phyloP scores from a whole-genome alignment of 1,140 invertebrate species.

The Prorops nasuta region DNA sequence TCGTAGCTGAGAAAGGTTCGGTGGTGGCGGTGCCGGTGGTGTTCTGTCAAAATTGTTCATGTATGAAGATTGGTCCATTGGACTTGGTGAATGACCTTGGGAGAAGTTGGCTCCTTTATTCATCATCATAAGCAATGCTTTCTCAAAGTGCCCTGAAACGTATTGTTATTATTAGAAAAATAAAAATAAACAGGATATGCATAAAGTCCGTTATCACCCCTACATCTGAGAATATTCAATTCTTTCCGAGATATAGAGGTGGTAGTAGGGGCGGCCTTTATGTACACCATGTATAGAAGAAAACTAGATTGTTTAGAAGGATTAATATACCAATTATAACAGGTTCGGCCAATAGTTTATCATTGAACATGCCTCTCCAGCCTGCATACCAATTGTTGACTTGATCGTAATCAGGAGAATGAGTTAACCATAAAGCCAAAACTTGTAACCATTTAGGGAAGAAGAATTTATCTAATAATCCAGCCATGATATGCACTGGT shows the following conservation, averaged over 20 bases:
- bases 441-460: conserved; percentile 86
- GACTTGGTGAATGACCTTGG: conserved; percentile 58
- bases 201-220: neutral
- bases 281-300: no score
- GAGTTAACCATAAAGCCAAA: conserved; percentile 78
- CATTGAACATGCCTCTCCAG: conserved; percentile 80
- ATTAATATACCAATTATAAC: conserved; percentile 63
- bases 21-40: conserved; percentile 58
- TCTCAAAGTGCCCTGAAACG: conserved; percentile 73
- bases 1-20: conserved; percentile 54
- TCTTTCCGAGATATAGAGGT: no score
- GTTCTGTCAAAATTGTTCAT: conserved; percentile 58
- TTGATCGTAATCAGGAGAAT: conserved; percentile 79
- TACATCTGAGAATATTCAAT: no score
- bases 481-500: conserved; percentile 67
- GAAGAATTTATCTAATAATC: conserved; percentile 78
- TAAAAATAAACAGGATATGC: neutral
- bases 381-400: conserved; percentile 85
- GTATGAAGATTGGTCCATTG: conserved; percentile 61
- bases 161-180: no score
- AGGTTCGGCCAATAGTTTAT: conserved; percentile 66
- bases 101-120: conserved; percentile 69
- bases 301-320: neutral
- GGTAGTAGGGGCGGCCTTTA: no score
- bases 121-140: conserved; percentile 92